These are phyloP conservation scores for Sula dactylatra DNA, from an alignment of 2,113 vertebrate species.

Conservation along the genomic window DNA sequence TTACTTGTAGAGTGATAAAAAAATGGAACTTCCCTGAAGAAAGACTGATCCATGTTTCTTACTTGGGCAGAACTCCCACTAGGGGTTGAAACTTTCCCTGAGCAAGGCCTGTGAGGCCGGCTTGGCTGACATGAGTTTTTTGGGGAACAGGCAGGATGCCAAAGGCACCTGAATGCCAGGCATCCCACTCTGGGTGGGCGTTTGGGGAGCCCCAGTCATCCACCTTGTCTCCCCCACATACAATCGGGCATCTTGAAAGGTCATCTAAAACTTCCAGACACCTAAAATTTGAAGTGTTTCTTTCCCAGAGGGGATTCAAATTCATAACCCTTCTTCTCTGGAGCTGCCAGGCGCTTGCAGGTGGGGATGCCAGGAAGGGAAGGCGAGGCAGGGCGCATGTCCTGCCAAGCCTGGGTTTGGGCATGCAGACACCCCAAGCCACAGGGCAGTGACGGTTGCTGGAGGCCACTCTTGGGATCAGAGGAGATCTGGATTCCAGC, in stretches of 20 bases:
- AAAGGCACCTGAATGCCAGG: accelerated
- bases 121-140: background rate
- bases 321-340: accelerated
- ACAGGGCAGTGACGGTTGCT: background rate
- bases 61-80: background rate
- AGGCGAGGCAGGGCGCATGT: background rate
- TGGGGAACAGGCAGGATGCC: background rate
- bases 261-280: background rate
- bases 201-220: accelerated
- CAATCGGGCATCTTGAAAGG: background rate
- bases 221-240: no score
- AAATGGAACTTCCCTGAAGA: background rate
- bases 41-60: background rate
- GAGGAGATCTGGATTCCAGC: background rate
- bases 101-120: background rate
- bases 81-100: background rate
- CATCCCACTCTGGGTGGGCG: accelerated
- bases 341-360: background rate
- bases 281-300: background rate
- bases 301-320: background rate
- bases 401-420: background rate
- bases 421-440: background rate
- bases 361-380: background rate
- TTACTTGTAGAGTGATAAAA: background rate
- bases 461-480: background rate